Evolutionary conservation across 2,888 invertebrate genomes (phyloP).

Genomic region (Brassicogethes aeneus): DNA sequence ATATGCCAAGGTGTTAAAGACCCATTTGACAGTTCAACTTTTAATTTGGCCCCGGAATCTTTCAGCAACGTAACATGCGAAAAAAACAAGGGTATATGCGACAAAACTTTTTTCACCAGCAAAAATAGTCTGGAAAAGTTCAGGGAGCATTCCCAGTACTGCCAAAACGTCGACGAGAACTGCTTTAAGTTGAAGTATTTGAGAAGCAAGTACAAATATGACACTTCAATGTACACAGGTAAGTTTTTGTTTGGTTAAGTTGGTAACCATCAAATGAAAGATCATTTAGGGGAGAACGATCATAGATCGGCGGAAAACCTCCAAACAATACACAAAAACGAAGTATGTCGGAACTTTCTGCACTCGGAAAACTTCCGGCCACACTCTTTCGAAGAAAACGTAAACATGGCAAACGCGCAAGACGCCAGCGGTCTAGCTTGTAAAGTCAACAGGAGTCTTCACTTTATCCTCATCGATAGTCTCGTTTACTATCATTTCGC

Average conservation of each 20-base stretch:
- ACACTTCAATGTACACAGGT: slow-evolving; percentile 22
- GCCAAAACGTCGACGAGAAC: not conserved
- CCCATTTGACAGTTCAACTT: not conserved
- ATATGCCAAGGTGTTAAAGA: slow-evolving; percentile 13
- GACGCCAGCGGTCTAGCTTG: slow-evolving; percentile 42
- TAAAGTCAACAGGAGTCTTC: slow-evolving; percentile 49
- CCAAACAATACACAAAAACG: slow-evolving; percentile 14
- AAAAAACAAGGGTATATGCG: not conserved
- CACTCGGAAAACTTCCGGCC: slow-evolving; percentile 40
- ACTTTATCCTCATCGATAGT: slow-evolving; percentile 65
- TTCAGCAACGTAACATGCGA: not conserved
- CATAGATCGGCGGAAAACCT: slow-evolving; percentile 45
- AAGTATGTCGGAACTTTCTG: slow-evolving; percentile 27
- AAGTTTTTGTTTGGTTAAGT: slow-evolving; percentile 1
- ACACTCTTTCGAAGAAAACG: slow-evolving; percentile 29
- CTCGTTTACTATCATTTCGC: slow-evolving; percentile 64
- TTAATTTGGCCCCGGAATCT: not conserved
- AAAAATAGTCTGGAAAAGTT: not conserved
- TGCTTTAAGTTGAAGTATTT: not conserved
- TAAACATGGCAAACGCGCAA: slow-evolving; percentile 10
- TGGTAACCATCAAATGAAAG: not conserved
- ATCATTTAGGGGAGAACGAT: slow-evolving; percentile 12
- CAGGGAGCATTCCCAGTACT: not conserved
- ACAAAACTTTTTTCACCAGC: not conserved
- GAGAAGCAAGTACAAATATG: slow-evolving; percentile 6